Evolutionary conservation across 2,797 vertebrate genomes (phyloP).

Genomic region (Heteromormyrus szaboi): DNA sequence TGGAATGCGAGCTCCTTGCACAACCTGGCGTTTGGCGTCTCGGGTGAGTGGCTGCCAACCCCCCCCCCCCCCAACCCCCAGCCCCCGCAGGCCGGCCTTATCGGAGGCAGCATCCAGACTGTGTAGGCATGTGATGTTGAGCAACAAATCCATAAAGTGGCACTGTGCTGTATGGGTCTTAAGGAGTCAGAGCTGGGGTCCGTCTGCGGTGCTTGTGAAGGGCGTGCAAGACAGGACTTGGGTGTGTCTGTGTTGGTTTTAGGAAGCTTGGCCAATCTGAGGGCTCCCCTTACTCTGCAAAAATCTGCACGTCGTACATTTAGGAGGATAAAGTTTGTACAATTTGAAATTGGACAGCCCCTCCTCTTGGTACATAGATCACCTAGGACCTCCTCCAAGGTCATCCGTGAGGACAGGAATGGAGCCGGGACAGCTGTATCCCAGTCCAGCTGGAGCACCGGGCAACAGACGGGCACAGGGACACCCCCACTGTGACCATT

Average conservation of each 20-base stretch:
- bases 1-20: not conserved
- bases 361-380: not conserved
- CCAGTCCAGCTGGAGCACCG: not conserved
- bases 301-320: not conserved
- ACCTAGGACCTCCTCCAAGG: not conserved
- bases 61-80: not conserved
- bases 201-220: not conserved
- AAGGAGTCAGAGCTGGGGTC: slow-evolving; percentile 29
- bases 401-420: not conserved
- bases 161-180: slow-evolving; percentile 62
- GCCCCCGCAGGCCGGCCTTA: slow-evolving; percentile 49
- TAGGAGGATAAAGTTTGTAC: not conserved
- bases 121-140: slow-evolving; percentile 68
- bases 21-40: not conserved
- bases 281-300: not conserved
- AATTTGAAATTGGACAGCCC: not conserved
- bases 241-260: not conserved
- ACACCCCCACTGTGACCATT: not conserved
- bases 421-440: not conserved
- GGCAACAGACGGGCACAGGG: not conserved
- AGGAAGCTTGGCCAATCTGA: not conserved
- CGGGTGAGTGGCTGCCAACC: not conserved
- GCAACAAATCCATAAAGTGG: slow-evolving; percentile 63
- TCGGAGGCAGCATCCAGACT: slow-evolving; percentile 64
- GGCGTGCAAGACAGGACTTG: not conserved